phyloP scores from a whole-genome alignment of 2,888 invertebrate genomes.

The Zaprionus lineosus region DNA sequence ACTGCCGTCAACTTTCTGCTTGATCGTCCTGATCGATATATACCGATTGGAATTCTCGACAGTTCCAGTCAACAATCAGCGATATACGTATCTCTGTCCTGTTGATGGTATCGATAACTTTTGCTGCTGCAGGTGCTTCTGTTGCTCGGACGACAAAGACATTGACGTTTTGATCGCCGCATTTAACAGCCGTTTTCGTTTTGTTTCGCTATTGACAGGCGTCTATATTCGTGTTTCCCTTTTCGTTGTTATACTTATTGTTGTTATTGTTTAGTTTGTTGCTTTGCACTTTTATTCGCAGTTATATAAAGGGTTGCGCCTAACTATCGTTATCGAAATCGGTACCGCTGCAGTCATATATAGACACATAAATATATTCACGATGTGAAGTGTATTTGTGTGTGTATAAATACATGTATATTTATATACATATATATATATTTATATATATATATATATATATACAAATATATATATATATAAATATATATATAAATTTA shows the following conservation, averaged over 20 bases:
- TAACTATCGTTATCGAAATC: constrained; percentile 43
- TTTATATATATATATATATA: constrained; percentile 7
- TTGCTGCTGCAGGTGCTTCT: constrained; percentile 34
- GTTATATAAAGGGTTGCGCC: constrained; percentile 52
- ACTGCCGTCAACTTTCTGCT: constrained; percentile 62
- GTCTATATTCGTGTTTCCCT: constrained; percentile 3
- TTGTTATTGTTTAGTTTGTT: constrained; percentile 45
- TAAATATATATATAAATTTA: constrained; percentile 1
- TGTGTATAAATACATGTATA: no score
- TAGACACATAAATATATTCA: constrained; percentile 1
- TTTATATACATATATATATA: constrained; percentile 1
- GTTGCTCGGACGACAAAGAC: constrained; percentile 37
- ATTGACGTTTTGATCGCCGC: constrained; percentile 59
- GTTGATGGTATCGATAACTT: constrained; percentile 46
- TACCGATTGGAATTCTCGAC: not conserved
- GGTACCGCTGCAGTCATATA: constrained; percentile 9
- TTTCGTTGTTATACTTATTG: constrained; percentile 6
- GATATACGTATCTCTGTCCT: constrained; percentile 37
- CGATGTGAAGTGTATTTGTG: no score
- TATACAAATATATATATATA: constrained; percentile 2
- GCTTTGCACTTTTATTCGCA: constrained; percentile 28
- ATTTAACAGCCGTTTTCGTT: constrained; percentile 65
- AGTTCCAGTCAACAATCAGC: constrained; percentile 45
- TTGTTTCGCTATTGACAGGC: constrained; percentile 8
- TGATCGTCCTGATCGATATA: constrained; percentile 14